Evolutionary conservation across 2,888 invertebrate genomes (phyloP).

Genomic region (Lacanobia oleracea): DNA sequence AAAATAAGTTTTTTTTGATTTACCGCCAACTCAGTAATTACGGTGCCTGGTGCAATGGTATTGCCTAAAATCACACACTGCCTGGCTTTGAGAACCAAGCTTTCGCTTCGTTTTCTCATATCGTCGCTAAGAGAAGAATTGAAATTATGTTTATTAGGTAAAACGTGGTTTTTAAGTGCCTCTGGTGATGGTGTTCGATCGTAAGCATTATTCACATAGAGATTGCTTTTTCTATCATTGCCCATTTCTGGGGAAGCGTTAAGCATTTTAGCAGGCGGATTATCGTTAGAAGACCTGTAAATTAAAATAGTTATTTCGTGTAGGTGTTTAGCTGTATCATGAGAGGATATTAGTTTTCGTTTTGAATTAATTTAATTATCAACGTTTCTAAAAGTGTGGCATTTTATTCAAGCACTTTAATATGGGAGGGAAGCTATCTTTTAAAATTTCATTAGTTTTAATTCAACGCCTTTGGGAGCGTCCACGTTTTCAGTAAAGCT

Average conservation of each 20-base stretch:
- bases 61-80: conserved; percentile 49
- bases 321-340: conserved; percentile 13
- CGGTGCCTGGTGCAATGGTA: conserved; percentile 38
- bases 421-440: conserved; percentile 27
- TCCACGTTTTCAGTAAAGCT: conserved; percentile 64
- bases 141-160: conserved; percentile 26
- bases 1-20: conserved; percentile 50
- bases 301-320: conserved; percentile 63
- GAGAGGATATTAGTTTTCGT: neutral
- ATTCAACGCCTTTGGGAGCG: conserved; percentile 53
- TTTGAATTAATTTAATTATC: conserved; percentile 20
- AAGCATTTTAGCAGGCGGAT: conserved; percentile 60
- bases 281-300: conserved; percentile 68
- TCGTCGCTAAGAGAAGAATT: conserved; percentile 50
- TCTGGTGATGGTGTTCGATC: conserved; percentile 65
- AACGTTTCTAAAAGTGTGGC: conserved; percentile 11
- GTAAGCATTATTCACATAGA: conserved; percentile 66
- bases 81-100: conserved; percentile 53
- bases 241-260: conserved; percentile 64
- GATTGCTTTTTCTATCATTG: conserved; percentile 50
- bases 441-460: conserved; percentile 45
- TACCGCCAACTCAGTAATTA: conserved; percentile 30
- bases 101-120: conserved; percentile 61
- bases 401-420: conserved; percentile 16
- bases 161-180: conserved; percentile 26